Base-by-base conservation (phyloP, 2,888 invertebrate genomes). In the Alviniconcha strummeri region DNA sequence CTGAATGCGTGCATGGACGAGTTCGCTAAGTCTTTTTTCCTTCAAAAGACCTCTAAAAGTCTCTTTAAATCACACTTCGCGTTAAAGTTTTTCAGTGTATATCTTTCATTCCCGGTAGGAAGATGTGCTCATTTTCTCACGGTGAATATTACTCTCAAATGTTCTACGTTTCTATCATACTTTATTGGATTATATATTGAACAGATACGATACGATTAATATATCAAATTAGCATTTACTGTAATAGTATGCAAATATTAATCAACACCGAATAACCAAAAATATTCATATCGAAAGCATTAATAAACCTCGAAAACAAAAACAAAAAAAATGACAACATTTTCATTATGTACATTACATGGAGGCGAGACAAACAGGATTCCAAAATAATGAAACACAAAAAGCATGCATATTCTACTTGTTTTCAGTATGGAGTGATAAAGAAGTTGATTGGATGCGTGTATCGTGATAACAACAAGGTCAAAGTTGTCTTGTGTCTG, bases 311-410 rank as follows among this genome's bases (percentile, higher is more conserved):
- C 9, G 57, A n/a, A 7, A 81, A 6, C 57, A 8, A 8, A 6
- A 78, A 17, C 64, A 36, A 13, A 54, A 9, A 4, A 80, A n/a
- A 80, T 75, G 17, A 80, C 36, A 72, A 81, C 81, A 81, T 81
- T 81, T 81, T 81, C 81, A 81, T 81, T 81, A 81, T 81, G 81
- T 81, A 81, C 81, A 81, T 64, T 75, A 81, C 74, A 75, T 64
- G 19, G 19, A 81, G 60, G 64, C 13, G 69, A 69, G 52, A 80
- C 80, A 80, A 13, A 69, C 67, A 69, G 67, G 15, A 55, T 19
- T 56, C 11, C 9, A 60, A 13, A 36, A 36, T 54, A 17, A 54
- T 67, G 54, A 67, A 79, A 79, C 54, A 67, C 5, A 54, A 36
- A 19, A 57, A 52, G 79, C 67, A 67, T 79, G 79, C 79, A 79